Evolutionary conservation across 2,888 invertebrate species (phyloP).

Genomic region (Theodoxus fluviatilis): DNA sequence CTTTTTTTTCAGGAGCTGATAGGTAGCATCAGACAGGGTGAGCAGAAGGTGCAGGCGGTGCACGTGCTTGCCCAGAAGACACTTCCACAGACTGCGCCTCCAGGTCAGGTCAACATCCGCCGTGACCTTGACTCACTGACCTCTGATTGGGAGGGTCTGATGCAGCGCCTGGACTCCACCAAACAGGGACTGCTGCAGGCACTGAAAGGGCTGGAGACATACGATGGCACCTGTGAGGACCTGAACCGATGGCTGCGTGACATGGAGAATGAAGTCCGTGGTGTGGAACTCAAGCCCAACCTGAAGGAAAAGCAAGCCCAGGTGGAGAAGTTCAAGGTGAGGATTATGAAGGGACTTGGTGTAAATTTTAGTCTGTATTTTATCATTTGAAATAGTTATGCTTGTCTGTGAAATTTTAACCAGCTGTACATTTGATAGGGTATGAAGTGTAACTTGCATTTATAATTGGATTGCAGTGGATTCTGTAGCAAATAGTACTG

Average conservation of each 20-base stretch:
- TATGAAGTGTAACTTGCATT: not conserved
- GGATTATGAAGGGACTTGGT: no score
- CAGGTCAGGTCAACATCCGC: slow-evolving; percentile 89
- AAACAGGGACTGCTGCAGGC: slow-evolving; percentile 84
- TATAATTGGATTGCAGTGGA: no score
- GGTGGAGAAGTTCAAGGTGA: slow-evolving; percentile 76
- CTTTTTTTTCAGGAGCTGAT: slow-evolving; percentile 50
- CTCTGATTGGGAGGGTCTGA: slow-evolving; percentile 85
- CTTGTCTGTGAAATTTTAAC: no score
- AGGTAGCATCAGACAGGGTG: slow-evolving; percentile 50
- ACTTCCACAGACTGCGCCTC: slow-evolving; percentile 89
- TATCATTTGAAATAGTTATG: no score
- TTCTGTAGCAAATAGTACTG: no score
- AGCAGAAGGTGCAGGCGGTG: slow-evolving; percentile 79
- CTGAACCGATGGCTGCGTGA: slow-evolving; percentile 85
- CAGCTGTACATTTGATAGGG: not conserved
- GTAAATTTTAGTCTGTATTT: no score
- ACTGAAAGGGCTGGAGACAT: slow-evolving; percentile 79
- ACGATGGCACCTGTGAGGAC: slow-evolving; percentile 78
- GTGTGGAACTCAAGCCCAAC: slow-evolving; percentile 81
- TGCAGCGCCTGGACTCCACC: slow-evolving; percentile 82
- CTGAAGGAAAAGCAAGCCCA: slow-evolving; percentile 83
- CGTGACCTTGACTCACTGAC: slow-evolving; percentile 81
- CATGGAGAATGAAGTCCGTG: slow-evolving; percentile 84
- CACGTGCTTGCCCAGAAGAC: slow-evolving; percentile 87